Percentiles rank a stretch among this genome's conserved stretches.
Conservation (phyloP, 2,888 invertebrate genomes). For the Tipula unca region DNA sequence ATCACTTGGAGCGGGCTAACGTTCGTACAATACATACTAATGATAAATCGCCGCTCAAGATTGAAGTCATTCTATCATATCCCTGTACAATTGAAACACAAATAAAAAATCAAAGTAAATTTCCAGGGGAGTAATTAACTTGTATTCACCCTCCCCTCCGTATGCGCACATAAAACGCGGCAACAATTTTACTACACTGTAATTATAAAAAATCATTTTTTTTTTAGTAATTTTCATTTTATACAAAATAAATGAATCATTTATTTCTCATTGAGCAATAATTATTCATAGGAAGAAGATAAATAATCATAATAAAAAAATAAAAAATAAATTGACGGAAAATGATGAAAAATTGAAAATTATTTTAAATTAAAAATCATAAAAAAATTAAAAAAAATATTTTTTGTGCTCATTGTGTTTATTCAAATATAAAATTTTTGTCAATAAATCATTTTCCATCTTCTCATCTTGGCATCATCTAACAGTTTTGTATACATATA, state of each 20-base stretch:
- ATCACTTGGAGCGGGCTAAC: too few species aligned
- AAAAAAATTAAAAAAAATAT: not conserved
- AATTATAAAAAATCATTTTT: not conserved
- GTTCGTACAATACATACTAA: too few species aligned
- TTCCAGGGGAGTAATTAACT: not conserved
- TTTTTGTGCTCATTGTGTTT: not conserved
- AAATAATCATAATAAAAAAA: not conserved
- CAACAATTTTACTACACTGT: not conserved
- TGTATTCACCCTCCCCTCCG: too few species aligned
- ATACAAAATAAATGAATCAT: not conserved
- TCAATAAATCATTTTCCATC: not conserved
- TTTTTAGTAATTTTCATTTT: not conserved
- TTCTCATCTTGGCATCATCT: not conserved
- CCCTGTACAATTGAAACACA: too few species aligned
- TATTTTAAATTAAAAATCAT: conserved; percentile 8
- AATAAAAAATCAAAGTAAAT: too few species aligned
- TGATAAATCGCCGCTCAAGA: too few species aligned
- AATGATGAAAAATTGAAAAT: conserved; percentile 8
- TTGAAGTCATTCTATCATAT: too few species aligned
- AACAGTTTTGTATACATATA: not conserved
- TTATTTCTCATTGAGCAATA: not conserved
- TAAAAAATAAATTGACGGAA: not conserved
- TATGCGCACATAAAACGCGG: not conserved
- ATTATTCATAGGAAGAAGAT: conserved; percentile 8
- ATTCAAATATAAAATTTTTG: not conserved